These are phyloP conservation scores for Hycleus phaleratus DNA, from an alignment of 1,140 invertebrate genomes.

Conservation along the genomic window DNA sequence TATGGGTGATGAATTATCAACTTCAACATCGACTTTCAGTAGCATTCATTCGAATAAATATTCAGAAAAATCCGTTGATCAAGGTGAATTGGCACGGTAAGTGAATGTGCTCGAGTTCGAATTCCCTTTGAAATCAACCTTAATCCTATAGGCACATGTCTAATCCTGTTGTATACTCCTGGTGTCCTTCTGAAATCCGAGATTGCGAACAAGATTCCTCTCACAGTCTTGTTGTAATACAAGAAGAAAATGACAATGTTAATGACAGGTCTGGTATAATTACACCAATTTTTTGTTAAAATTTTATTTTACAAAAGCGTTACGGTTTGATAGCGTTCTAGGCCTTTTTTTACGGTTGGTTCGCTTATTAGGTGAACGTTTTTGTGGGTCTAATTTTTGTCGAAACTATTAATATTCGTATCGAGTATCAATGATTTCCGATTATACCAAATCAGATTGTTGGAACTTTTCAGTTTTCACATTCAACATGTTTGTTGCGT, in stretches of 20 bases:
- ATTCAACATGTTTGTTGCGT: too few relatives aligned
- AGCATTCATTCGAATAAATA: background rate
- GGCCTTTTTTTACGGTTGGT: constrained; percentile 7
- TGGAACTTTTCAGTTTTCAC: too few relatives aligned
- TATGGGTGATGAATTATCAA: background rate
- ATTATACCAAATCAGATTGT: too few relatives aligned
- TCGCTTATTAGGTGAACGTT: background rate
- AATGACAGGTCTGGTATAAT: too few relatives aligned
- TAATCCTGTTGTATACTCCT: constrained; percentile 4
- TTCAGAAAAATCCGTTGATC: background rate
- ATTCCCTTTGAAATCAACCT: background rate
- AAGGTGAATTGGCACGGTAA: constrained; percentile 10
- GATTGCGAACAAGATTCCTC: background rate
- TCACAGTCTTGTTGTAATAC: too few relatives aligned
- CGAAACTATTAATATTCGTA: too few relatives aligned
- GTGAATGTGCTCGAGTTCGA: background rate
- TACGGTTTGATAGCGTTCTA: constrained; percentile 4
- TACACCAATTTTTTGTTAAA: too few relatives aligned
- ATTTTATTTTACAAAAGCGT: too few relatives aligned
- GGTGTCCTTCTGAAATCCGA: background rate
- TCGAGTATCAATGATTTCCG: too few relatives aligned
- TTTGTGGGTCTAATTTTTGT: too few relatives aligned
- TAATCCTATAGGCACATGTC: background rate
- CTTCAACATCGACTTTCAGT: constrained; percentile 3
- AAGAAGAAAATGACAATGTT: too few relatives aligned